Base-by-base conservation (phyloP, 2,888 invertebrate species). In the Merodon equestris region DNA sequence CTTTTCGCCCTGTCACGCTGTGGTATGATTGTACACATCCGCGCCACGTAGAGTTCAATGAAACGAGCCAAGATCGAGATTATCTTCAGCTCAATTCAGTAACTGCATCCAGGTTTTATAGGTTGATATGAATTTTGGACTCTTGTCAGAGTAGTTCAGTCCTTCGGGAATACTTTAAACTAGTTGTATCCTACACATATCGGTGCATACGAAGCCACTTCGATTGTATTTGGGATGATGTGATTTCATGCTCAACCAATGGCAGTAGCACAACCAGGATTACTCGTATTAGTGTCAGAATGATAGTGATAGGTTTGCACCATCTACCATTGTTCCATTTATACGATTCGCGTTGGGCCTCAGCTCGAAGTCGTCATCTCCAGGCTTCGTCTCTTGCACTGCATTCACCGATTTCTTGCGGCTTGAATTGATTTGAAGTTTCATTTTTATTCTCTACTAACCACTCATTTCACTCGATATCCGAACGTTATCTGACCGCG, bases 91-190 rank as follows among this genome's bases (percentile, higher is more conserved):
- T 83, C 92, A 90, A 64, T 91, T 91, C 85, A 98, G 93, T 83
- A 99, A 91, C 83, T 93, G 91, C 86, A 93, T 90, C 97, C 98
- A 97, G 63, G 94, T 94, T 83, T 93, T 91, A 86, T 93, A 96
- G 0, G 97, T 98, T 56, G 92, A 92, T 56, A 91, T 89, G 85
- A 93, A 91, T n/a, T 86, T 84, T 27, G 92, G 91, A 54, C 91
- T 90, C 63, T 91, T 91, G 66, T 91, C 90, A 1, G 85, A 83
- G 88, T 94, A 98, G 84, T 93, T 92, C 83, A 99, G 89, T 42
- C 97, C 97, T 84, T 96, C 93, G 0, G 98, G 98, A 85, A 99
- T 95, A 86, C 94, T 96, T 90, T 99, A 98, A 50, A 97, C 96
- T 84, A 98, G 90, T 15, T 93, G 93, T 85, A 97, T 91, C 84